phyloP scores from a whole-genome alignment of 2,797 vertebrate genomes.

The Pachyuromys duprasi region DNA sequence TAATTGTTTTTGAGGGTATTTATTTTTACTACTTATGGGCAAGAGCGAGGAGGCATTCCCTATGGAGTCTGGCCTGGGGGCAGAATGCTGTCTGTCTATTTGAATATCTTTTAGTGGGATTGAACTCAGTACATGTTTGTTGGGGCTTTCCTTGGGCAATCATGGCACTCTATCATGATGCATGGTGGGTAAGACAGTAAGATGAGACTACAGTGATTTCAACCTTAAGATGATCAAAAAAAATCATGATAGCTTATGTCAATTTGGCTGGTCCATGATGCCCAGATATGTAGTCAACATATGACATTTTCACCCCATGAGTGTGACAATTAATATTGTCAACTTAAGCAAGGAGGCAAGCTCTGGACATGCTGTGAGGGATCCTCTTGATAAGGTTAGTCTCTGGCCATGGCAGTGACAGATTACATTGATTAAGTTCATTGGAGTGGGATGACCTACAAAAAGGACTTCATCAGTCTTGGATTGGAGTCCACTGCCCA shows the following conservation, averaged over 20 bases:
- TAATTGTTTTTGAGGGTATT: not conserved
- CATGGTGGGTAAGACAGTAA: fast-evolving
- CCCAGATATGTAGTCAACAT: not conserved
- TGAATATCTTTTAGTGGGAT: not conserved
- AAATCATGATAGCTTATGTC: not conserved
- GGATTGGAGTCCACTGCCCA: not conserved
- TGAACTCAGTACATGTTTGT: not conserved
- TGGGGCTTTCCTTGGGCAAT: not conserved
- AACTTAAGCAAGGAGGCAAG: not conserved
- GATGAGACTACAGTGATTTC: not conserved
- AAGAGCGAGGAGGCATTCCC: not conserved
- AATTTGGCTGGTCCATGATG: not conserved
- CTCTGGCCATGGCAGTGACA: not conserved
- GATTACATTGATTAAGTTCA: not conserved
- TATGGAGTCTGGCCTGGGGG: not conserved
- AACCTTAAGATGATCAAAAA: not conserved
- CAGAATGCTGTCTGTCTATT: not conserved
- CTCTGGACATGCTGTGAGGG: not conserved
- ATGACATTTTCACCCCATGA: not conserved
- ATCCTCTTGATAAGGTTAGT: not conserved
- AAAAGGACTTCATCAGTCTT: not conserved
- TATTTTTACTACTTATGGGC: not conserved
- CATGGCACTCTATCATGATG: not conserved
- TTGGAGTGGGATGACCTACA: not conserved
- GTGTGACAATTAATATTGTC: not conserved